Conservation (phyloP, 1,140 invertebrate species). For the Tetragonula clypearis region DNA sequence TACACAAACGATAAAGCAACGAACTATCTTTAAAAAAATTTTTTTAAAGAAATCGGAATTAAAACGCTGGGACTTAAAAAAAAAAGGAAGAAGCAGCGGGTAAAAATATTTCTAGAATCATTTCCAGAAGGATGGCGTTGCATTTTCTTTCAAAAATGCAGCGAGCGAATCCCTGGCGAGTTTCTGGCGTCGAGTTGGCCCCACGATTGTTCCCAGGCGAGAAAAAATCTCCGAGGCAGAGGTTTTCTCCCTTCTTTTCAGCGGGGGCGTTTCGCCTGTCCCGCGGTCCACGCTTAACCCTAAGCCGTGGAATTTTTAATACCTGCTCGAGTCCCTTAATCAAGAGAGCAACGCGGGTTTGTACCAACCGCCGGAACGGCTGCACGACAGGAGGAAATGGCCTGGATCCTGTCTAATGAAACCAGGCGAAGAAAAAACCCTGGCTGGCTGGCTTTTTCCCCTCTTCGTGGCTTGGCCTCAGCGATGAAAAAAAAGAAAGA, state of each 20-base stretch:
- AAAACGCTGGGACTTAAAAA: no score
- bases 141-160: background rate
- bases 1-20: no score
- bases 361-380: no score
- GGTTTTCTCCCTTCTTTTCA: background rate
- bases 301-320: slow-evolving; percentile 12
- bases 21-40: no score
- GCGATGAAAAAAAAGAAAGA: background rate
- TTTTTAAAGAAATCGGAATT: no score
- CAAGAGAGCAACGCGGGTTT: background rate
- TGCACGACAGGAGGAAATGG: background rate
- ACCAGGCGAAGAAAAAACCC: slow-evolving; percentile 1
- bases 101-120: no score
- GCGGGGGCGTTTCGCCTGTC: background rate
- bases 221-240: background rate
- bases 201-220: background rate
- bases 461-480: background rate
- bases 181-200: background rate
- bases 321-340: background rate
- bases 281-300: no score
- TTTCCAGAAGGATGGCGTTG: no score
- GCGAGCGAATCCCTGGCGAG: background rate
- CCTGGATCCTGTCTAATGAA: slow-evolving; percentile 24
- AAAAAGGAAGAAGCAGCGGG: no score
- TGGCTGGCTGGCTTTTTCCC: background rate